Evolutionary conservation across 2,888 invertebrate genomes (phyloP).

Genomic region (Syrista parreyssii): DNA sequence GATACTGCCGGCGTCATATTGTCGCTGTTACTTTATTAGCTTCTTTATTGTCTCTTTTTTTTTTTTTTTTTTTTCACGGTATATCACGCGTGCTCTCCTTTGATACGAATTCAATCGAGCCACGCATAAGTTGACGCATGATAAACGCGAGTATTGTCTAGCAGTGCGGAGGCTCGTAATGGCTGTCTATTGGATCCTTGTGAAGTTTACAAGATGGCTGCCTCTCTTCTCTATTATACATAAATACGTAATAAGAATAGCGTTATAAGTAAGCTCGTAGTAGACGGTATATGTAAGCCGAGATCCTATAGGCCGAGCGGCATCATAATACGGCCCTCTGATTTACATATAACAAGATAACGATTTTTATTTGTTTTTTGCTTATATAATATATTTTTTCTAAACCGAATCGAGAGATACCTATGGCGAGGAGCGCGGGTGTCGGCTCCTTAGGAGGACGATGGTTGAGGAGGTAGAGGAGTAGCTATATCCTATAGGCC

Average conservation of each 20-base stretch:
- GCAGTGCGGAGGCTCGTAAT: slow-evolving; percentile 21
- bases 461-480: slow-evolving; percentile 31
- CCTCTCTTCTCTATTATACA: slow-evolving; percentile 46
- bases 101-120: too few relatives aligned
- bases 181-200: slow-evolving; percentile 17
- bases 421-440: neutral
- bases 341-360: slow-evolving; percentile 65
- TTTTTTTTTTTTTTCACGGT: too few relatives aligned
- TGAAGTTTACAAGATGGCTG: slow-evolving; percentile 41
- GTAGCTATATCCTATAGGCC: slow-evolving; percentile 59
- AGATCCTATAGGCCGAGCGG: slow-evolving; percentile 25
- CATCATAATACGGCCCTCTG: slow-evolving; percentile 44
- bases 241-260: slow-evolving; percentile 52
- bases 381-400: slow-evolving; percentile 56
- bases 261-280: slow-evolving; percentile 38
- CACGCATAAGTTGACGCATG: slow-evolving; percentile 32
- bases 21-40: neutral
- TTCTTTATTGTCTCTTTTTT: neutral
- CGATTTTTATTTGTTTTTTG: slow-evolving; percentile 51
- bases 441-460: slow-evolving; percentile 11
- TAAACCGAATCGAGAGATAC: slow-evolving; percentile 41
- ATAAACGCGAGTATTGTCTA: slow-evolving; percentile 45
- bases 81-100: too few relatives aligned
- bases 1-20: neutral
- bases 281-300: slow-evolving; percentile 17